Base-by-base conservation (phyloP, 1,140 invertebrate species). In the Berghia stephanieae region DNA sequence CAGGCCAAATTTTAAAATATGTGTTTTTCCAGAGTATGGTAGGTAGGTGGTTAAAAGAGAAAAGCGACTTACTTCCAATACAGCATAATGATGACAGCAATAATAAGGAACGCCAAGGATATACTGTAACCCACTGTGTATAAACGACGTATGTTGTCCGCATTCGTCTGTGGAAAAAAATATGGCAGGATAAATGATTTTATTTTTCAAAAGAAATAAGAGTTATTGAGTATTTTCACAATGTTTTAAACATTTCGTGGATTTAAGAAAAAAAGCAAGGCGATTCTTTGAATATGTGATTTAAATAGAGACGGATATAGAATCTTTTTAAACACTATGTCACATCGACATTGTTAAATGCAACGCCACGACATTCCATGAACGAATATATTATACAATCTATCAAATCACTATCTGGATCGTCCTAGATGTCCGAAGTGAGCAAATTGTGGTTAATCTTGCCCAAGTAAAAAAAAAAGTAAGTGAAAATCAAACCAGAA, bases 1-100 rank as follows among this genome's bases (percentile, higher is more conserved):
- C n/a, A n/a, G n/a, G 10, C 10, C 57, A 60, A 60, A 60, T 27
- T n/a, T n/a, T n/a, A 60, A 8, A 27, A 60, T 8, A 60, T 16
- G 10, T 31, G 6, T 63, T 63, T 63, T 21, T n/a, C 46, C 85
- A n/a, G n/a, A n/a, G n/a, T n/a, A n/a, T n/a, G n/a, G n/a, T n/a
- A n/a, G n/a, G n/a, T n/a, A n/a, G n/a, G n/a, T n/a, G n/a, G n/a
- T n/a, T n/a, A n/a, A n/a, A n/a, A n/a, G n/a, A n/a, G n/a, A n/a
- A n/a, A n/a, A n/a, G n/a, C n/a, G n/a, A 91, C 89, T 91, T 90
- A 94, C 94, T 93, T 94, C 80, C 94, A 93, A 49, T 90, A 90
- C 3, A 92, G 87, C 66, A 94, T 90, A 75, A 95, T 93, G 79
- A 91, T 86, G 77, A 94, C 92, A 21, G 94, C 93, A 3, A 93